Base-by-base conservation (phyloP, 2,113 vertebrate species). In the Phalacrocorax brasilianus region DNA sequence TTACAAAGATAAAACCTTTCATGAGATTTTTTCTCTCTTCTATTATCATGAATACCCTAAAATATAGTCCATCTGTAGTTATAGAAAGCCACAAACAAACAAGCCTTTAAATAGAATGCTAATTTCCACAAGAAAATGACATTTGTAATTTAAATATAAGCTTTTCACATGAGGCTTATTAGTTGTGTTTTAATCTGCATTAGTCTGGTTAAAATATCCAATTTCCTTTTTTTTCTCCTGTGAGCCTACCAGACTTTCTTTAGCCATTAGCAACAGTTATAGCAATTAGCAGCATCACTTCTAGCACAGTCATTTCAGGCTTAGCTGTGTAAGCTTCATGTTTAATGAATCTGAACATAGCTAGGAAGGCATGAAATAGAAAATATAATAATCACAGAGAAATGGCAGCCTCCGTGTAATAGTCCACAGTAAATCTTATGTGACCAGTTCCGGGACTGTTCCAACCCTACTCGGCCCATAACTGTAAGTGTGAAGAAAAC, bases 161-260 rank as follows among this genome's bases (percentile, higher is more conserved):
- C 45, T 94, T 97, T 95, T 88, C 72, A 95, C 67, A 89, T 55
- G 81, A 86, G 88, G 23, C 71, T 95, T 96, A 82, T 97, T 96
- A 97, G 73, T 79, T 67, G 40, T 89, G 35, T 91, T 97, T 97
- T 96, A 97, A 97, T 95, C 86, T 97, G 63, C 35, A 96, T 91
- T 95, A 94, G 56, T 95, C 65, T 93, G 52, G 92, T 96, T 97
- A 96, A 97, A 97, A 96, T 93, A 96, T 59, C 83, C 71, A 92
- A 85, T 94, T 97, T 96, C 44, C 44, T 75, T 73, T 95, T 95
- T 96, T 94, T 59, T 42, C 50, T 81, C 63, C 56, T 91, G 40
- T 82, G 53, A 86, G 56, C 26, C 88, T 93, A 94, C 38, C 2
- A 44, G 80, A 24, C 68, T 97, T 97, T 96, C 87, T 91, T 83